Percentiles rank a stretch among this genome's conserved stretches.
phyloP scores from a whole-genome alignment of 2,797 vertebrate genomes.

The Semaprochilodus insignis region DNA sequence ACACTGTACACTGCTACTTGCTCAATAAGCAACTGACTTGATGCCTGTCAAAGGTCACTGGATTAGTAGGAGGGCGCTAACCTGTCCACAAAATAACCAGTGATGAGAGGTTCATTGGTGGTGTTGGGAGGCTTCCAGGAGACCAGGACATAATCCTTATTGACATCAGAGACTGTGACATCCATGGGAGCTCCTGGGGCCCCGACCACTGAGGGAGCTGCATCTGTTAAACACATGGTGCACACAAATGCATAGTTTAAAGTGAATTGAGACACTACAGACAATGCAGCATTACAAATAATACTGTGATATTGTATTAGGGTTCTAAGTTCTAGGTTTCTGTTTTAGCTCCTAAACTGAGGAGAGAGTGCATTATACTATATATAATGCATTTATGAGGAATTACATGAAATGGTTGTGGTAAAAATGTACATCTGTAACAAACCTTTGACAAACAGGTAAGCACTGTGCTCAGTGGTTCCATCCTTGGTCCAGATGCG shows the following conservation, averaged over 20 bases:
- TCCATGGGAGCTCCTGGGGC: conserved; percentile 95
- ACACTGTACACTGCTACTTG: neutral
- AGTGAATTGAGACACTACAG: neutral
- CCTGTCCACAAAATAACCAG: conserved; percentile 96
- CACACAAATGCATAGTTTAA: neutral
- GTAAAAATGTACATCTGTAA: neutral
- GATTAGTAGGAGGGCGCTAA: conserved; percentile 61
- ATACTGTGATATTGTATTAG: neutral
- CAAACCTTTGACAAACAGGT: conserved; percentile 92
- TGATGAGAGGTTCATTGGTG: conserved; percentile 84
- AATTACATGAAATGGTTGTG: neutral
- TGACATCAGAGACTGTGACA: conserved; percentile 86
- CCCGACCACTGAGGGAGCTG: conserved; percentile 78
- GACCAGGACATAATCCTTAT: conserved; percentile 92
- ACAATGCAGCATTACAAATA: neutral
- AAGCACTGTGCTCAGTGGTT: conserved; percentile 90
- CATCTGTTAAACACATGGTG: conserved; percentile 75
- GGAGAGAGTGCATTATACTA: too few species aligned
- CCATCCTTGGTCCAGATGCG: conserved; percentile 90
- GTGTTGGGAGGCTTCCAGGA: conserved; percentile 97
- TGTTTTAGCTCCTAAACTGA: too few species aligned
- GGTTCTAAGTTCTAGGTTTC: neutral
- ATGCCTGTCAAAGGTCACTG: neutral
- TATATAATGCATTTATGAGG: neutral
- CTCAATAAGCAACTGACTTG: neutral